phyloP scores from a whole-genome alignment of 2,888 invertebrate genomes.

The Lottia gigantea region DNA sequence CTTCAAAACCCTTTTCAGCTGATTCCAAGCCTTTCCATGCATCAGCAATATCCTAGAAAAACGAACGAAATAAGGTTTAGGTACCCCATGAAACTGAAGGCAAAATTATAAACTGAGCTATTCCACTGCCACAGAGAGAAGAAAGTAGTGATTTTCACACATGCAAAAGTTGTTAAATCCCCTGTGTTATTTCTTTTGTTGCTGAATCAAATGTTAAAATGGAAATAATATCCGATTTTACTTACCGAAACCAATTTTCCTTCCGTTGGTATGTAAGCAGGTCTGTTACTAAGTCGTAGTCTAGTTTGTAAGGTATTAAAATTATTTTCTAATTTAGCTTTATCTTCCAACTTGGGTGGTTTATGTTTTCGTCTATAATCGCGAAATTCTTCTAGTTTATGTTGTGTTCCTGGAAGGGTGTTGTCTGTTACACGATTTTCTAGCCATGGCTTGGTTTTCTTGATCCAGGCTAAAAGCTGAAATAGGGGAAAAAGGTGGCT shows the following conservation, averaged over 20 bases:
- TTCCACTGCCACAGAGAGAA: too few species aligned
- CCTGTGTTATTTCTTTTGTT: too few species aligned
- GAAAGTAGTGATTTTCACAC: too few species aligned
- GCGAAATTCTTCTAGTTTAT: slow-evolving; percentile 98
- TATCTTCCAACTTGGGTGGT: slow-evolving; percentile 99
- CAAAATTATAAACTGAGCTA: too few species aligned
- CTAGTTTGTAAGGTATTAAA: slow-evolving; percentile 99
- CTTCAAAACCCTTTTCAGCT: slow-evolving; percentile 98
- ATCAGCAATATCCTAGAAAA: slow-evolving; percentile 88
- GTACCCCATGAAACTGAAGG: too few species aligned
- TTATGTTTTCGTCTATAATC: slow-evolving; percentile 99
- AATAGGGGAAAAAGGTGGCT: too few species aligned
- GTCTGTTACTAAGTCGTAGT: slow-evolving; percentile 95
- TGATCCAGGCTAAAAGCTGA: slow-evolving; percentile 97
- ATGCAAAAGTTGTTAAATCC: too few species aligned
- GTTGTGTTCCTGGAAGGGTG: slow-evolving; percentile 95
- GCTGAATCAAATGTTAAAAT: too few species aligned
- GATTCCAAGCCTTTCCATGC: slow-evolving; percentile 98
- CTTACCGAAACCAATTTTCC: slow-evolving; percentile 97
- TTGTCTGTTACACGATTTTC: slow-evolving; percentile 84
- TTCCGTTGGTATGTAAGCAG: slow-evolving; percentile 99
- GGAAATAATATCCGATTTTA: slow-evolving; percentile 44
- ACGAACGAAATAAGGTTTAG: too few species aligned
- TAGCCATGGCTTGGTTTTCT: slow-evolving; percentile 89
- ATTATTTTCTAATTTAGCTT: slow-evolving; percentile 98